Evolutionary conservation across 1,140 invertebrate species (phyloP).

Genomic region (Ylistrum balloti): DNA sequence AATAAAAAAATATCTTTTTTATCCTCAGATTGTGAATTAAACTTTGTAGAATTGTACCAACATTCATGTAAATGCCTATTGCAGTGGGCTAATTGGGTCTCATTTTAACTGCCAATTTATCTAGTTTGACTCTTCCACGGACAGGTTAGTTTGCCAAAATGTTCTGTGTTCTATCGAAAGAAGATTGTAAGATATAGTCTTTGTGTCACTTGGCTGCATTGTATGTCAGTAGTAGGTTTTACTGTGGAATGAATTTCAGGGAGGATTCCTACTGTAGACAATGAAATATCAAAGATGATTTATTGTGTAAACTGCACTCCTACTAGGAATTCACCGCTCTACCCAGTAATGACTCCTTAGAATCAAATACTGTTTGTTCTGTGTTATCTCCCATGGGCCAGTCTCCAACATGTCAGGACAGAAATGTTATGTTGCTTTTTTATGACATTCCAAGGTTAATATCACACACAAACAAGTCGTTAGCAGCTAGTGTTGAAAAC

Average conservation of each 20-base stretch:
- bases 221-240: no score
- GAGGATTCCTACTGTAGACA: no score
- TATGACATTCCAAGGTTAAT: constrained; percentile 22
- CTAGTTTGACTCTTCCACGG: no score
- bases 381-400: background rate
- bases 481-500: constrained; percentile 11
- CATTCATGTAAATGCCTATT: no score
- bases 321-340: background rate
- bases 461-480: background rate
- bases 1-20: no score
- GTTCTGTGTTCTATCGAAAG: background rate
- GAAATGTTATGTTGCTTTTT: constrained; percentile 38
- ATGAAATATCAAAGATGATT: no score
- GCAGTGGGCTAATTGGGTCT: no score
- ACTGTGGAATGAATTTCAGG: no score
- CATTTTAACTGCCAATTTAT: no score
- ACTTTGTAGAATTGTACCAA: no score
- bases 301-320: no score
- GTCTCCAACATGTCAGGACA: background rate
- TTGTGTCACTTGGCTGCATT: constrained; percentile 7
- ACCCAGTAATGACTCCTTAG: background rate
- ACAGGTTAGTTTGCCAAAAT: background rate
- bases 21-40: background rate
- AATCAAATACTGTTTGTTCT: background rate
- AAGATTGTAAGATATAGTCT: background rate